These are phyloP conservation scores for Perccottus glenii DNA, from an alignment of 2,113 vertebrate species.

Conservation along the genomic window DNA sequence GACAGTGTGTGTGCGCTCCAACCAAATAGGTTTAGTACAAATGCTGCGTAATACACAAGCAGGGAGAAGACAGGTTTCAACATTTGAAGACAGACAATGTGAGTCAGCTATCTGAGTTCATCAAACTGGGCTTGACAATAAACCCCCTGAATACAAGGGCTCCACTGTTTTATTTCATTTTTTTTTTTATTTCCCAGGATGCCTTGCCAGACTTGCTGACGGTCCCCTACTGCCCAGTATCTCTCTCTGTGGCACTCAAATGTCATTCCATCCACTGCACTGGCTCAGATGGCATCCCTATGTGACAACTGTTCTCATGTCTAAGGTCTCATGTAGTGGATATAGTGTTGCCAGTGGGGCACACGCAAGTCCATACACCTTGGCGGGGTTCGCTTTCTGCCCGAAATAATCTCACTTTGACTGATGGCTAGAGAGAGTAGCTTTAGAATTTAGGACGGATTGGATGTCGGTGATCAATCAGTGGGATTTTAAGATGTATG, in stretches of 20 bases:
- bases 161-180: constrained; percentile 71
- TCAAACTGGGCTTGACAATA: constrained; percentile 78
- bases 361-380: background rate
- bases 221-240: constrained; percentile 66
- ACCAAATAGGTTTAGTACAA: constrained; percentile 39
- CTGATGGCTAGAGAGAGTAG: constrained; percentile 21
- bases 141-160: constrained; percentile 70
- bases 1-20: constrained; percentile 43
- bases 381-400: constrained; percentile 21
- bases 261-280: constrained; percentile 70
- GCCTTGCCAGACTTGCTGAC: constrained; percentile 71
- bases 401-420: constrained; percentile 40
- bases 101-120: constrained; percentile 77
- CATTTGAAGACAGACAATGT: constrained; percentile 36
- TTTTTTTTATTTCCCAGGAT: constrained; percentile 76
- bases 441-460: constrained; percentile 18
- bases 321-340: constrained; percentile 55
- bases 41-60: constrained; percentile 55
- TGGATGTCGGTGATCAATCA: constrained; percentile 42
- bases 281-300: constrained; percentile 60
- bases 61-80: constrained; percentile 24
- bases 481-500: constrained; percentile 13
- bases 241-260: constrained; percentile 66
- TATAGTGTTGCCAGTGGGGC: constrained; percentile 21
- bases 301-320: constrained; percentile 70